These are phyloP conservation scores for Platypus cylindrus DNA, from an alignment of 2,888 invertebrate genomes.

Conservation along the genomic window DNA sequence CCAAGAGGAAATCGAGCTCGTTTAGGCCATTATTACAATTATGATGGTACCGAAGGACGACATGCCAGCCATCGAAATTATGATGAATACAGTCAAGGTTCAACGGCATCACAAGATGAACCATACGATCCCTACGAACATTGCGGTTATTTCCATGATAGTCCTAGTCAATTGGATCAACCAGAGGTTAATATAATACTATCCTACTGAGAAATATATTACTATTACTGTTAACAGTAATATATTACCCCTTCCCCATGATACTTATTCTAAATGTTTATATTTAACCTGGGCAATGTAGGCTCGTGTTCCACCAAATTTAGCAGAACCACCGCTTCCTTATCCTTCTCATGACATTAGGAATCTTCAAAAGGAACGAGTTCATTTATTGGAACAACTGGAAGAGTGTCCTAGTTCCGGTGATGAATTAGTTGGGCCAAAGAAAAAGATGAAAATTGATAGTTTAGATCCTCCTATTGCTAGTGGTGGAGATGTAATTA, in stretches of 20 bases:
- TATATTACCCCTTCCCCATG: too few species aligned
- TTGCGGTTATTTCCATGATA: conserved; percentile 36
- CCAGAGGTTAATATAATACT: conserved; percentile 17
- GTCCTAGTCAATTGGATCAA: conserved; percentile 35
- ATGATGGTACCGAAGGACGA: conserved; percentile 37
- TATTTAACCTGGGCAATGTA: too few species aligned
- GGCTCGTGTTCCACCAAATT: conserved; percentile 11
- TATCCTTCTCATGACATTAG: conserved; percentile 46
- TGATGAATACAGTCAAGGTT: conserved; percentile 63
- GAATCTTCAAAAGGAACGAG: conserved; percentile 53
- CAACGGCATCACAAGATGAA: conserved; percentile 54
- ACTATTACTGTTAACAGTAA: too few species aligned
- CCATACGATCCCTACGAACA: conserved; percentile 29
- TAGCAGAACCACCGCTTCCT: conserved; percentile 16
- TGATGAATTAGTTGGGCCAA: conserved; percentile 52
- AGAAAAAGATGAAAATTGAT: conserved; percentile 53
- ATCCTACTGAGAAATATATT: background rate
- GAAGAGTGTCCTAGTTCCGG: conserved; percentile 60
- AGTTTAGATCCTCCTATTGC: conserved; percentile 29
- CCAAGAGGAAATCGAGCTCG: conserved; percentile 35
- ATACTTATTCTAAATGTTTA: too few species aligned
- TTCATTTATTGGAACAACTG: conserved; percentile 54
- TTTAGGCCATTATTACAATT: conserved; percentile 31
- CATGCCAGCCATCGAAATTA: conserved; percentile 44
- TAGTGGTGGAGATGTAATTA: conserved; percentile 33